Evolutionary conservation across 2,888 invertebrate species (phyloP).

Genomic region (Polydrusus pterygomalis): DNA sequence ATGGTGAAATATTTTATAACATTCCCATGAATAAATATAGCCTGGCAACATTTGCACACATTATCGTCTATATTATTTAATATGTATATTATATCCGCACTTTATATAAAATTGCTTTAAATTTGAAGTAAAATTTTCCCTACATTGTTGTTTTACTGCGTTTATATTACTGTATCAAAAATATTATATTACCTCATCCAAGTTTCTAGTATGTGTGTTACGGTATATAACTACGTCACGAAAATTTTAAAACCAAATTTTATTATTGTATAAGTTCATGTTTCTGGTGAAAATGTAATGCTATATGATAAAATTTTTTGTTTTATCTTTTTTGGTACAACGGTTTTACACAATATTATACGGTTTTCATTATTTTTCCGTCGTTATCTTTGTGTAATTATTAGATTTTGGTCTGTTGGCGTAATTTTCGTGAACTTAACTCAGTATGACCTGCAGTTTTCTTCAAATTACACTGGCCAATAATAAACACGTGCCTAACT

Average conservation of each 20-base stretch:
- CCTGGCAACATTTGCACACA: too few species aligned
- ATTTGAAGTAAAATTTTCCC: constrained; percentile 30
- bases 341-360: not conserved
- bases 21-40: too few species aligned
- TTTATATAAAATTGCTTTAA: constrained; percentile 29
- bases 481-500: too few species aligned
- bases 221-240: not conserved
- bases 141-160: constrained; percentile 29
- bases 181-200: constrained; percentile 24
- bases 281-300: not conserved
- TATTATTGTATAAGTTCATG: not conserved
- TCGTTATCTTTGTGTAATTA: too few species aligned
- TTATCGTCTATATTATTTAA: not conserved
- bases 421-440: too few species aligned
- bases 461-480: too few species aligned
- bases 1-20: too few species aligned
- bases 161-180: constrained; percentile 14
- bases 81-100: constrained; percentile 5
- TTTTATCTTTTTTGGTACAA: too few species aligned
- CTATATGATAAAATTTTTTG: not conserved
- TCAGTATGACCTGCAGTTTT: too few species aligned
- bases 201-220: constrained; percentile 2
- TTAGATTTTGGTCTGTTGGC: too few species aligned
- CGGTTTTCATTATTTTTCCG: too few species aligned
- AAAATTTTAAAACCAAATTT: constrained; percentile 11